phyloP scores from a whole-genome alignment of 2,113 vertebrate species.

The Penelope pileata region DNA sequence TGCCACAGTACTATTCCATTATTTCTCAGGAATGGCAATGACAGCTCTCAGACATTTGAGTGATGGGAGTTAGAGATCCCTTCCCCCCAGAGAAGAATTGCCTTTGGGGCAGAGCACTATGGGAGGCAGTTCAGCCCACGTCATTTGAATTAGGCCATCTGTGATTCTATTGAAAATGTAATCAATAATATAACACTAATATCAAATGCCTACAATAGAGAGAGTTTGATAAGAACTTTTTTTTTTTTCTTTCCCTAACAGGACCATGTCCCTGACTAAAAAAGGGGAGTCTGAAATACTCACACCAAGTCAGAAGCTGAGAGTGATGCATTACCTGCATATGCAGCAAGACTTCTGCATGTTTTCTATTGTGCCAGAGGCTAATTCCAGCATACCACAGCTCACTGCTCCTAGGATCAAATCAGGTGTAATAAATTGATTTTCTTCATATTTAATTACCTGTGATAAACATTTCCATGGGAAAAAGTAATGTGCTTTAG shows the following conservation, averaged over 20 bases:
- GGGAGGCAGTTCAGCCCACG: neutral
- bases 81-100: neutral
- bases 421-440: neutral
- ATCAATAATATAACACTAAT: neutral
- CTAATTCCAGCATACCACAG: neutral
- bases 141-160: neutral
- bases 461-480: neutral
- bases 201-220: neutral
- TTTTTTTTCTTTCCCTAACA: neutral
- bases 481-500: neutral
- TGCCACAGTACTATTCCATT: neutral
- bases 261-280: neutral
- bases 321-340: neutral
- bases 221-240: neutral
- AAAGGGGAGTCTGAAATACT: neutral
- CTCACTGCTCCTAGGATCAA: neutral
- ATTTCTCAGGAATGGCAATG: neutral
- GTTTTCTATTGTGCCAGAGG: neutral
- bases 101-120: fast-evolving
- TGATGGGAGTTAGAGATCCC: neutral
- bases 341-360: neutral
- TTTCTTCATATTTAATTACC: neutral
- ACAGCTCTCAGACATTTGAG: neutral
- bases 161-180: neutral
- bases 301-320: neutral